A percentile compares a stretch with the other conserved stretches of the same genome.
Evolutionary conservation across 1,140 invertebrate genomes (phyloP).

Genomic region (Eumeta japonica): DNA sequence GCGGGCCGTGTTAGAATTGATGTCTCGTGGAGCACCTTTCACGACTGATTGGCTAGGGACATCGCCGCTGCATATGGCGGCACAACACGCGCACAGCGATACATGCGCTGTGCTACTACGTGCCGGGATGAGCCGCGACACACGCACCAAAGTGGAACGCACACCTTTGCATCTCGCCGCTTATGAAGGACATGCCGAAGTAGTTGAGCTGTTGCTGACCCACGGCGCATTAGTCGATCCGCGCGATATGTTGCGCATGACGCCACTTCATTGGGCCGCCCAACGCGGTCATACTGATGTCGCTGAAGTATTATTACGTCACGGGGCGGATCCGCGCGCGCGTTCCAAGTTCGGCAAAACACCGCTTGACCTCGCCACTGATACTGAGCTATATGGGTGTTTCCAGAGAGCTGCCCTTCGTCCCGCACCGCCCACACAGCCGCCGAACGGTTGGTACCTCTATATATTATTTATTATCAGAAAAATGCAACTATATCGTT

Average conservation of each 20-base stretch:
- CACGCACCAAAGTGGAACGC: conserved; percentile 88
- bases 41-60: conserved; percentile 91
- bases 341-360: conserved; percentile 84
- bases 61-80: conserved; percentile 84
- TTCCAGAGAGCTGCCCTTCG: too few relatives aligned
- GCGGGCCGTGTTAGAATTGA: conserved; percentile 73
- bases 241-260: conserved; percentile 90
- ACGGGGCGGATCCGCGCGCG: conserved; percentile 68
- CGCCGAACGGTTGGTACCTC: too few relatives aligned
- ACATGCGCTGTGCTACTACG: conserved; percentile 80
- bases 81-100: conserved; percentile 77
- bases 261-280: conserved; percentile 91
- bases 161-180: conserved; percentile 87
- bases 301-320: conserved; percentile 68
- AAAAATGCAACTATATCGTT: too few relatives aligned
- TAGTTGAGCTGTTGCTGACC: conserved; percentile 75
- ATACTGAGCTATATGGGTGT: too few relatives aligned
- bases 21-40: conserved; percentile 86
- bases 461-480: too few relatives aligned
- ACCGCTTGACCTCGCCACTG: conserved; percentile 72
- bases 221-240: conserved; percentile 76
- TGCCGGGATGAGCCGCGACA: conserved; percentile 83
- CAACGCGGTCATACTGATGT: conserved; percentile 76
- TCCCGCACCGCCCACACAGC: too few relatives aligned
- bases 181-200: conserved; percentile 78